A percentile compares a stretch with the other conserved stretches of the same genome.
Conservation (phyloP, 2,113 vertebrate species). For the Climacteris rufus region DNA sequence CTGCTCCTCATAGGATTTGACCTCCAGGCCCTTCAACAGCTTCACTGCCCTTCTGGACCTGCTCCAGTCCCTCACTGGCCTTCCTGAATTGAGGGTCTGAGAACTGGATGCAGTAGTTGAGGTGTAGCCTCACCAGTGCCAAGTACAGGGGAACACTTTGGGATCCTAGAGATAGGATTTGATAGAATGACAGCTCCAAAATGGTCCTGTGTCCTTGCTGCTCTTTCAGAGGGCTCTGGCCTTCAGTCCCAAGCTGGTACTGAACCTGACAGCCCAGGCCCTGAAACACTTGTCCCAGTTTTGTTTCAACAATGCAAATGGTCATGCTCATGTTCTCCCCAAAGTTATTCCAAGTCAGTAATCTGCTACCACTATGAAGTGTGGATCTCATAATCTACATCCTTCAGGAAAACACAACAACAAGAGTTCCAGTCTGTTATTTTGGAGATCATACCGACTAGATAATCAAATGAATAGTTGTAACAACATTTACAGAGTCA, state of each 20-base stretch:
- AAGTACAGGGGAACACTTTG: fast-evolving
- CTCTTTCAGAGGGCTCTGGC: background rate
- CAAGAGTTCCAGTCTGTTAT: background rate
- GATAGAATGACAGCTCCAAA: background rate
- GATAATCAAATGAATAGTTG: background rate
- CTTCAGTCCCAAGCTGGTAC: too few species aligned
- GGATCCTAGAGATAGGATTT: fast-evolving
- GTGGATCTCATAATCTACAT: fast-evolving
- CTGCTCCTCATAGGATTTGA: fast-evolving
- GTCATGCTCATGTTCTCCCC: fast-evolving
- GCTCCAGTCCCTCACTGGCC: background rate
- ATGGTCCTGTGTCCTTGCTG: background rate
- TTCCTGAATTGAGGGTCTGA: background rate
- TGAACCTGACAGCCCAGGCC: background rate
- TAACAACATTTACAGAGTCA: background rate
- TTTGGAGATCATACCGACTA: background rate
- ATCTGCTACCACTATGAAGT: background rate
- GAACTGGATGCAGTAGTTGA: background rate
- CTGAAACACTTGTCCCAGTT: background rate
- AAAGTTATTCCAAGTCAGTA: background rate
- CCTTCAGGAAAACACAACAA: background rate
- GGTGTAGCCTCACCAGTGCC: background rate
- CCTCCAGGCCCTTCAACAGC: background rate
- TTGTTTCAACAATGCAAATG: background rate
- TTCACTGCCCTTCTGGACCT: background rate